Conservation (phyloP, 2,888 invertebrate genomes). For the Dioctria rufipes region DNA sequence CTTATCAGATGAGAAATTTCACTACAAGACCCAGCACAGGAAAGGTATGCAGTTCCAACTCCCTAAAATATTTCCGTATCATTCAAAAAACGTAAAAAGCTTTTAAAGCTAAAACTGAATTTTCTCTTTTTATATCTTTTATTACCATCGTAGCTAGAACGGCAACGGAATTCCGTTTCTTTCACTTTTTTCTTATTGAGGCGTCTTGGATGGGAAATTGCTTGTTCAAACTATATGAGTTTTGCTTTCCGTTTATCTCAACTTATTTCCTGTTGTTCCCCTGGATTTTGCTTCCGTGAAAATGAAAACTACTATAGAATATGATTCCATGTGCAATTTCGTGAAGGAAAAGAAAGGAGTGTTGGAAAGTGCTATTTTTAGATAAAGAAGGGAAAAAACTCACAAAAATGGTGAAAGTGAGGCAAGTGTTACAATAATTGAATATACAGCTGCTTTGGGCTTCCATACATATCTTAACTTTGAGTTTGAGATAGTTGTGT, state of each 20-base stretch:
- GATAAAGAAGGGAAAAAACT: too few relatives aligned
- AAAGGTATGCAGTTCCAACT: not conserved
- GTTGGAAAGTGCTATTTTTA: too few relatives aligned
- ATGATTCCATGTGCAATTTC: too few relatives aligned
- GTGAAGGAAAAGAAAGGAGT: too few relatives aligned
- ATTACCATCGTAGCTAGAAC: not conserved
- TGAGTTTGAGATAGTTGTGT: too few relatives aligned
- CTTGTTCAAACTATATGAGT: constrained; percentile 56
- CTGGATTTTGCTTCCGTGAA: constrained; percentile 20
- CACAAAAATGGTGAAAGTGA: too few relatives aligned
- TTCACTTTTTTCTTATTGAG: constrained; percentile 22
- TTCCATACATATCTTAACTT: too few relatives aligned
- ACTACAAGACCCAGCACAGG: not conserved
- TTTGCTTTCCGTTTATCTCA: constrained; percentile 58
- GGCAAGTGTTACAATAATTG: too few relatives aligned
- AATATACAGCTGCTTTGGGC: too few relatives aligned
- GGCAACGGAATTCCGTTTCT: constrained; percentile 20
- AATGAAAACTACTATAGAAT: not conserved
- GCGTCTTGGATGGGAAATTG: constrained; percentile 15
- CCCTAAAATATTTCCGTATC: constrained; percentile 18
- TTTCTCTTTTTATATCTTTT: constrained; percentile 13
- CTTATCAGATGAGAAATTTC: not conserved
- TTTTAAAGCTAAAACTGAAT: constrained; percentile 23
- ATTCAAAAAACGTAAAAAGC: constrained; percentile 17
- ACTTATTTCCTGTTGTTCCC: constrained; percentile 51